Conservation (phyloP, 2,113 vertebrate species). For the Rhynchomys soricoides region DNA sequence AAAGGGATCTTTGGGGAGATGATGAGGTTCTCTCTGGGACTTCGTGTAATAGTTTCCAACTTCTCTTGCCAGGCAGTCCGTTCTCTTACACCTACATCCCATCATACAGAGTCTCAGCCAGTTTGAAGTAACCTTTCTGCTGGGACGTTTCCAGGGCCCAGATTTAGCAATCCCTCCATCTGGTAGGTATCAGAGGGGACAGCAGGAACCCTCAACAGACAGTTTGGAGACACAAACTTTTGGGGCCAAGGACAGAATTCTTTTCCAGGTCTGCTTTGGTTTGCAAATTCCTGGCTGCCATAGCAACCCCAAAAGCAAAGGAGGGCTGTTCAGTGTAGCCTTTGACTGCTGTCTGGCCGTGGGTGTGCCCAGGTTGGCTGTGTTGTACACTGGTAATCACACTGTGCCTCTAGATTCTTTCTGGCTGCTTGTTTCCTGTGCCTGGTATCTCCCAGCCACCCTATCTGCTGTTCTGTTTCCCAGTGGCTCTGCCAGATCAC, state of each 20-base stretch:
- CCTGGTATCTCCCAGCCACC: background rate
- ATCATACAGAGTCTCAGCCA: background rate
- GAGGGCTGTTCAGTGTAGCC: conserved; percentile 44
- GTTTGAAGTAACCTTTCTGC: conserved; percentile 7
- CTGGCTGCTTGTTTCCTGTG: background rate
- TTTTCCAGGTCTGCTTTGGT: conserved; percentile 67
- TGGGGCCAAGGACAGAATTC: conserved; percentile 66
- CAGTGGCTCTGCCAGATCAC: background rate
- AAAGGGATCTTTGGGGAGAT: background rate
- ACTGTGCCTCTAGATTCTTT: background rate
- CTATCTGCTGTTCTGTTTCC: background rate
- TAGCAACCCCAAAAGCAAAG: conserved; percentile 77
- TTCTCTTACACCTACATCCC: conserved; percentile 66
- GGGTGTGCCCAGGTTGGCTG: conserved; percentile 50
- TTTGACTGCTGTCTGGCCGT: conserved; percentile 35
- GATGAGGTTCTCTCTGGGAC: conserved; percentile 42
- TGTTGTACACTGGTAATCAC: background rate
- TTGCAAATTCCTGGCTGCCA: conserved; percentile 76
- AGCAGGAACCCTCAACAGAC: conserved; percentile 52
- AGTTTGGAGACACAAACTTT: conserved; percentile 35
- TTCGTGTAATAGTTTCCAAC: conserved; percentile 60
- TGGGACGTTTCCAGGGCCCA: background rate
- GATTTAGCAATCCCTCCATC: conserved; percentile 50
- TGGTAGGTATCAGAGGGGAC: conserved; percentile 63
- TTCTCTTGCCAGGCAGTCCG: conserved; percentile 60